Percentiles rank a stretch among this genome's conserved stretches.
Conservation (phyloP, 2,797 vertebrate species). For the Hafferia zeledoni region DNA sequence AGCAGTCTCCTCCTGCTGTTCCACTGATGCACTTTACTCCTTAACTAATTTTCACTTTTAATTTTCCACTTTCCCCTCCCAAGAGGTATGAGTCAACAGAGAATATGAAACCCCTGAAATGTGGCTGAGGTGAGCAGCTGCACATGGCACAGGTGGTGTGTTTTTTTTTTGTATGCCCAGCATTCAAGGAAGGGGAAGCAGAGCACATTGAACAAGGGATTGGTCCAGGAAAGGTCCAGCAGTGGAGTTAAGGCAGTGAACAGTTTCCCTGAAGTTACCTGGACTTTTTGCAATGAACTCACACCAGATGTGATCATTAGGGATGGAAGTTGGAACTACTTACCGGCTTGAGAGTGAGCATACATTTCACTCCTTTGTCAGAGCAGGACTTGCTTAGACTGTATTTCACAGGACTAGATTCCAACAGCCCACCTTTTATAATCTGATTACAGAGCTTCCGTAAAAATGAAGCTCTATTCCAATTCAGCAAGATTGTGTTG, state of each 20-base stretch:
- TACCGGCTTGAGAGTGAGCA: background rate
- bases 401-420: background rate
- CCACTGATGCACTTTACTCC: background rate
- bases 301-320: background rate
- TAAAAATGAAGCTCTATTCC: background rate
- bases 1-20: background rate
- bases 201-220: background rate
- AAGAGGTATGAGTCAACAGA: background rate
- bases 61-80: background rate
- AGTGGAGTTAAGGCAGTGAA: background rate
- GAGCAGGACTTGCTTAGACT: background rate
- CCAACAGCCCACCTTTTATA: background rate
- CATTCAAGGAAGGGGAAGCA: background rate
- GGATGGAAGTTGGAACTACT: background rate
- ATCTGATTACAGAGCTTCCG: background rate
- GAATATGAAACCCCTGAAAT: background rate
- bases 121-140: background rate
- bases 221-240: background rate
- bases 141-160: fast-evolving
- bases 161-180: background rate
- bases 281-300: background rate
- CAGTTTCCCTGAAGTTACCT: background rate
- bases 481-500: background rate
- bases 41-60: background rate
- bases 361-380: background rate